These are phyloP conservation scores for Apostichopus californicus DNA, from an alignment of 35 echinoderm and acorn worm species.

Conservation along the genomic window DNA sequence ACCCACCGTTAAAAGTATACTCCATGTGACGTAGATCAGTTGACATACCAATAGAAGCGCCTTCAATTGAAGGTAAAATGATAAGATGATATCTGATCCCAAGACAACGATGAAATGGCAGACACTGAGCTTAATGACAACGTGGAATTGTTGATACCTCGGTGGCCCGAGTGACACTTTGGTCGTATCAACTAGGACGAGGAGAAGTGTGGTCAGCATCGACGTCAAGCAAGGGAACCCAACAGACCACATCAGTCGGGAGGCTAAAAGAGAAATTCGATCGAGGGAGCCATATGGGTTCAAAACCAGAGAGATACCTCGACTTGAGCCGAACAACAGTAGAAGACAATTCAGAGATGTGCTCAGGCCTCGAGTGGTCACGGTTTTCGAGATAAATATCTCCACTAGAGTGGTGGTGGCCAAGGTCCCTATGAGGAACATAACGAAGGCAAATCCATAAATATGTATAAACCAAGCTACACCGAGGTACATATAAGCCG, in stretches of 20 bases:
- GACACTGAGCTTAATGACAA: conserved; percentile 53
- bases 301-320: conserved; percentile 66
- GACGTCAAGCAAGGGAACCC: conserved; percentile 87
- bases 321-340: conserved; percentile 63
- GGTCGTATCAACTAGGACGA: conserved; percentile 89
- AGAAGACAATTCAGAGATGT: conserved; percentile 69
- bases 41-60: conserved; percentile 73
- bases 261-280: conserved; percentile 58
- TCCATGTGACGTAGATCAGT: conserved; percentile 86
- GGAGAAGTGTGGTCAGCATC: conserved; percentile 71
- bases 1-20: conserved; percentile 64
- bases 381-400: conserved; percentile 26
- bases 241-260: conserved; percentile 87
- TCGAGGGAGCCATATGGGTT: conserved; percentile 83
- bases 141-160: conserved; percentile 80
- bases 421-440: conserved; percentile 57
- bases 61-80: conserved; percentile 63
- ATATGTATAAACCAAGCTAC: conserved; percentile 67
- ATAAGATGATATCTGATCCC: conserved; percentile 73
- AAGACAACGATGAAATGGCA: conserved; percentile 78
- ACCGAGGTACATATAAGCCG: conserved; percentile 43
- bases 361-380: conserved; percentile 41
- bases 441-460: conserved; percentile 60
- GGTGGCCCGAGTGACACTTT: conserved; percentile 89
- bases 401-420: conserved; percentile 43